Conservation (phyloP, 2,113 vertebrate genomes). For the Thamnophis sirtalis region DNA sequence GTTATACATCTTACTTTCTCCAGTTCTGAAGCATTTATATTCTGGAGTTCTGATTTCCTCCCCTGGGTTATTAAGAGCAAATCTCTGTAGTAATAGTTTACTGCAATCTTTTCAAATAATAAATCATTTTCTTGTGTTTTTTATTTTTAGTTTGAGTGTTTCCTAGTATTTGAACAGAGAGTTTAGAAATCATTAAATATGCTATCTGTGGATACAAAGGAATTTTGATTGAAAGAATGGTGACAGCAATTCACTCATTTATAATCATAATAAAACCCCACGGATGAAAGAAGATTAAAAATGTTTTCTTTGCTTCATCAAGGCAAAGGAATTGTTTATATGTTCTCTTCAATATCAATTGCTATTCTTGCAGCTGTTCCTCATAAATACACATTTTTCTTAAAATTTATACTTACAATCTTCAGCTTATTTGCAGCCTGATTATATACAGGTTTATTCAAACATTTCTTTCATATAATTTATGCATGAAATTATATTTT, state of each 20-base stretch:
- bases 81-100: slow-evolving; percentile 37
- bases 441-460: background rate
- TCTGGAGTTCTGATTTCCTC: slow-evolving; percentile 26
- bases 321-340: background rate
- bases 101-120: slow-evolving; percentile 41
- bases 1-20: background rate
- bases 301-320: background rate
- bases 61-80: slow-evolving; percentile 34
- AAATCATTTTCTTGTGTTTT: slow-evolving; percentile 24
- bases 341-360: background rate
- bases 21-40: background rate
- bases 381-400: background rate
- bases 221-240: background rate
- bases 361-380: background rate
- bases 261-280: background rate
- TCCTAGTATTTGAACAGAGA: slow-evolving; percentile 25
- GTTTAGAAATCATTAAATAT: background rate
- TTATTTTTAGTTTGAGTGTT: background rate
- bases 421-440: background rate
- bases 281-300: background rate
- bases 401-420: background rate
- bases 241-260: background rate
- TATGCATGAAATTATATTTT: background rate
- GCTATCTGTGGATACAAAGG: background rate
- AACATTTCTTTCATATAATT: background rate